Evolutionary conservation across 2,113 vertebrate genomes (phyloP).

Genomic region (Peromyscus leucopus): DNA sequence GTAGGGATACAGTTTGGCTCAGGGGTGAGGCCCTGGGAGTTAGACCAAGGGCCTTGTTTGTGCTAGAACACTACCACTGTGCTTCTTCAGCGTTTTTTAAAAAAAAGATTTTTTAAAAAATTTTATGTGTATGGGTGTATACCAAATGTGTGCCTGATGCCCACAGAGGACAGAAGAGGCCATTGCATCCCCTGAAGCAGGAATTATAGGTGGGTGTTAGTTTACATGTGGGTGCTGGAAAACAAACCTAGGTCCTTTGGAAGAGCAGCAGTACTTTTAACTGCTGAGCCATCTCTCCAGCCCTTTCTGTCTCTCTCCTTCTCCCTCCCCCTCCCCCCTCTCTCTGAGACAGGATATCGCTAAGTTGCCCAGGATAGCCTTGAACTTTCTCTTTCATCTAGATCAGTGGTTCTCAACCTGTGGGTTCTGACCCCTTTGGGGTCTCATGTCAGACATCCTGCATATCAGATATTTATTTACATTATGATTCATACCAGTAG

Average conservation of each 20-base stretch:
- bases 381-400: neutral
- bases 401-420: neutral
- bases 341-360: neutral
- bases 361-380: neutral
- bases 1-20: neutral
- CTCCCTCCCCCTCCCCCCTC: no score
- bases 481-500: neutral
- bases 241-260: neutral
- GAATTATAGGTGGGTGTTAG: neutral
- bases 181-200: neutral
- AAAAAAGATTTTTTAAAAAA: neutral
- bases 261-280: neutral
- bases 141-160: neutral
- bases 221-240: neutral
- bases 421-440: neutral
- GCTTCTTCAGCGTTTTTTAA: neutral
- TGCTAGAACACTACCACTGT: neutral
- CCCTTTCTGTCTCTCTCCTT: no score
- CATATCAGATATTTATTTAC: neutral
- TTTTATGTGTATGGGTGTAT: neutral
- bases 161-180: neutral
- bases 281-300: neutral
- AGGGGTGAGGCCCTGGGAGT: no score
- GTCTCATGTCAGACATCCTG: neutral
- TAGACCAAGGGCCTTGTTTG: neutral